Base-by-base conservation (phyloP, 2,797 vertebrate genomes). In the Melanotaenia nigrans region DNA sequence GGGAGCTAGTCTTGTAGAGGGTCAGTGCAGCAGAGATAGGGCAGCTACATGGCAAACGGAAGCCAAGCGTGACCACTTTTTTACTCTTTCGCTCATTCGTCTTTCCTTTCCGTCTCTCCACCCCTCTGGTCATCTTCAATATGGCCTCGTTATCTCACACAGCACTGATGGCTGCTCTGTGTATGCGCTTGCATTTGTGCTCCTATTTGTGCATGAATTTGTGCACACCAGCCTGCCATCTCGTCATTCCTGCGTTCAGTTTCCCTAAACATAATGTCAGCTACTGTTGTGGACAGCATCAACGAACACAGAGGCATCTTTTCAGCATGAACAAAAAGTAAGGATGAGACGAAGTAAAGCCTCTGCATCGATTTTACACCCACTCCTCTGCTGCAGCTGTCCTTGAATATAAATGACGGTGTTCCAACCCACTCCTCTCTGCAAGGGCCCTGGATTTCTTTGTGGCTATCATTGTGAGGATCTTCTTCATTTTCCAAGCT, bases 1-100 rank as follows among this genome's bases (percentile, higher is more conserved):
- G 4, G 32, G 77, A 65, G 82, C 81, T 59, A 4, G 82, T 61
- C 47, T 20, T 81, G 78, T 77, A 53, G 85, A 77, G 86, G 92
- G 89, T 91, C 91, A 90, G 90, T 91, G 91, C 68, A 9, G 90
- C 58, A 40, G 87, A 92, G 90, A 93, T 93, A 92, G 87, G 73
- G 73, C 60, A 16, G 85, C 79, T 81, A 87, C 87, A 84, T 73
- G 86, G 87, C 82, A 56, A 77, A 65, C 73, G 78, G 79, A 90
- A 89, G 83, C 84, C 75, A 47, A 80, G 87, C 82, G 77, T 87
- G 90, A 91, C 90, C 83, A 74, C 79, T 83, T 82, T 80, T 77
- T 87, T 67, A 70, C 83, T 66, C 69, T 77, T 81, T 85, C 73
- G 65, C 81, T 86, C 87, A 68, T 80, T 75, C 65, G 25, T 62